Conservation (phyloP, 2,888 invertebrate genomes). For the Phasia obesa region DNA sequence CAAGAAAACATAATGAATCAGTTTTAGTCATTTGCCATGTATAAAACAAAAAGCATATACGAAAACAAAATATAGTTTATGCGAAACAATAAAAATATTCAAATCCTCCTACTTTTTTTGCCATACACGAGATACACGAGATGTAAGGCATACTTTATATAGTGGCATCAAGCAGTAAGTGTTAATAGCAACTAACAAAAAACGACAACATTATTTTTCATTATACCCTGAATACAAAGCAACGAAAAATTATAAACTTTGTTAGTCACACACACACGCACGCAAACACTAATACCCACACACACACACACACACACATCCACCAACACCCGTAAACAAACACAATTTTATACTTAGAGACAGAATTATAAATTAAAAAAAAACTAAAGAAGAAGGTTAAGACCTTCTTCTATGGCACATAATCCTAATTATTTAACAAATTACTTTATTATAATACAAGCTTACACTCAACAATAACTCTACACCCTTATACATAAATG, state of each 20-base stretch:
- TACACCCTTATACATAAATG: constrained; percentile 13
- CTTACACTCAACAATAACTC: constrained; percentile 40
- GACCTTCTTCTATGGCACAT: constrained; percentile 68
- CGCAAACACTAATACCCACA: background rate
- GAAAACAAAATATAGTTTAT: constrained; percentile 33
- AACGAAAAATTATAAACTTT: background rate
- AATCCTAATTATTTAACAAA: constrained; percentile 70
- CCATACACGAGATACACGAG: constrained; percentile 25
- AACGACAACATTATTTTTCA: constrained; percentile 46
- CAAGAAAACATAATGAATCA: constrained; percentile 5
- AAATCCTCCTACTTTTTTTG: constrained; percentile 39
- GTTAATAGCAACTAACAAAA: constrained; percentile 21
- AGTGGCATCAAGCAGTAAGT: constrained; percentile 4
- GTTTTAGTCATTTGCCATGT: constrained; percentile 12
- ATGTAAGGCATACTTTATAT: constrained; percentile 18
- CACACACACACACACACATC: background rate
- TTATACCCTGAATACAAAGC: constrained; percentile 3
- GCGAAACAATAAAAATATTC: constrained; percentile 42
- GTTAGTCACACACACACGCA: no score
- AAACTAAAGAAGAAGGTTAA: constrained; percentile 47
- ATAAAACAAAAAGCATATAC: background rate
- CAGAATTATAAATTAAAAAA: constrained; percentile 10
- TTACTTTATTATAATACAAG: constrained; percentile 62
- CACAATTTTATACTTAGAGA: constrained; percentile 6
- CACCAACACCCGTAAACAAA: no score